A percentile compares a stretch with the other conserved stretches of the same genome.
phyloP scores from a whole-genome alignment of 1,140 invertebrate species.

The Drosophila kanapiae region DNA sequence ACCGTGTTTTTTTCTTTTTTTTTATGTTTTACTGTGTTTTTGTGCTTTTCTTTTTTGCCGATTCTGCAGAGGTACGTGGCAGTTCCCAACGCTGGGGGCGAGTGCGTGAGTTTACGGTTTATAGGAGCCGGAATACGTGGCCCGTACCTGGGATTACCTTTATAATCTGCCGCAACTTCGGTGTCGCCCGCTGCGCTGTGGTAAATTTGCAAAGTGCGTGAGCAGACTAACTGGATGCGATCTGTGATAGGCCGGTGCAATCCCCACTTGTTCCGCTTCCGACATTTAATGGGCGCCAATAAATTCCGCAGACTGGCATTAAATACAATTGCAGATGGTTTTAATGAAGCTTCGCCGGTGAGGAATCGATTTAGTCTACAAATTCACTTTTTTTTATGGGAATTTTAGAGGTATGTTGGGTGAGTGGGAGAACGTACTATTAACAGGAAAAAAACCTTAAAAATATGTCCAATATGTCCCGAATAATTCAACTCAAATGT shows the following conservation, averaged over 20 bases:
- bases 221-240: conserved; percentile 67
- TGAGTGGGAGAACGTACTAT: conserved; percentile 9
- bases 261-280: conserved; percentile 2
- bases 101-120: conserved; percentile 78
- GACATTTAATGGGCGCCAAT: conserved; percentile 37
- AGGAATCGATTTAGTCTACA: neutral
- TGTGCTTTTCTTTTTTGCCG: conserved; percentile 30
- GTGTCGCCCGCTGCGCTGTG: conserved; percentile 56
- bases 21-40: conserved; percentile 11
- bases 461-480: neutral
- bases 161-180: conserved; percentile 69
- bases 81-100: conserved; percentile 42
- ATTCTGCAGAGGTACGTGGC: conserved; percentile 44
- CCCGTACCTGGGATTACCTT: conserved; percentile 64
- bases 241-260: conserved; percentile 35
- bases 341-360: conserved; percentile 15
- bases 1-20: conserved; percentile 13
- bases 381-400: neutral
- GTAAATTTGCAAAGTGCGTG: conserved; percentile 82
- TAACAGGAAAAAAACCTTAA: too few species aligned
- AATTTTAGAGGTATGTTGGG: conserved; percentile 11
- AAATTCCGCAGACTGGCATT: conserved; percentile 24
- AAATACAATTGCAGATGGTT: conserved; percentile 29
- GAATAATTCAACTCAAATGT: neutral
- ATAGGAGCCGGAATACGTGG: conserved; percentile 69